Percentiles rank a stretch among this genome's conserved stretches.
Evolutionary conservation across 2,797 vertebrate species (phyloP).

Genomic region (Anguilla pacifica): DNA sequence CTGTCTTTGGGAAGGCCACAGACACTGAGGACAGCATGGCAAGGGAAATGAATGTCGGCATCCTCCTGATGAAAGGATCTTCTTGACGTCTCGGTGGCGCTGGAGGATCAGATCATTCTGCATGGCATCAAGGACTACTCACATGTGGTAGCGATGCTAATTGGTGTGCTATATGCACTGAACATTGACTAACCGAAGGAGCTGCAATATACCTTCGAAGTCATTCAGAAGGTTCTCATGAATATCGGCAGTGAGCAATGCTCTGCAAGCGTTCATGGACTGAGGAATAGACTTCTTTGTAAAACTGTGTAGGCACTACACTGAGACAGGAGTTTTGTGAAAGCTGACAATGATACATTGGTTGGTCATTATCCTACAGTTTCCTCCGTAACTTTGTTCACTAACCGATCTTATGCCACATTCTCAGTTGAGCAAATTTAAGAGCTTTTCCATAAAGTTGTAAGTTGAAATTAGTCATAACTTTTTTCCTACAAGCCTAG

Average conservation of each 20-base stretch:
- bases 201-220: conserved; percentile 28
- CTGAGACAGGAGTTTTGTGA: no score
- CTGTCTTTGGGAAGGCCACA: conserved; percentile 4
- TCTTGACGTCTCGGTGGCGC: neutral
- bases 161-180: conserved; percentile 22
- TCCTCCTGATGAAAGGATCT: conserved; percentile 4
- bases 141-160: conserved; percentile 3
- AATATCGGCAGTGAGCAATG: conserved; percentile 3
- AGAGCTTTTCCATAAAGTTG: no score
- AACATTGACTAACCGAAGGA: conserved; percentile 33
- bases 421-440: no score
- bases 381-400: no score
- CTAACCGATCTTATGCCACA: no score
- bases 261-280: conserved; percentile 22
- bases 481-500: no score
- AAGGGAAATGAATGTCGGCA: conserved; percentile 1
- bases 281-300: neutral
- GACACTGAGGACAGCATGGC: neutral
- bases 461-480: no score
- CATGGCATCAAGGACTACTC: neutral
- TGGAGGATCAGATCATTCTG: conserved; percentile 2
- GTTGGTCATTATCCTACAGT: no score
- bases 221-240: conserved; percentile 32
- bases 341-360: no score
- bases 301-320: neutral